These are phyloP conservation scores for Rhyzopertha dominica DNA, from an alignment of 1,140 invertebrate species.

Conservation along the genomic window DNA sequence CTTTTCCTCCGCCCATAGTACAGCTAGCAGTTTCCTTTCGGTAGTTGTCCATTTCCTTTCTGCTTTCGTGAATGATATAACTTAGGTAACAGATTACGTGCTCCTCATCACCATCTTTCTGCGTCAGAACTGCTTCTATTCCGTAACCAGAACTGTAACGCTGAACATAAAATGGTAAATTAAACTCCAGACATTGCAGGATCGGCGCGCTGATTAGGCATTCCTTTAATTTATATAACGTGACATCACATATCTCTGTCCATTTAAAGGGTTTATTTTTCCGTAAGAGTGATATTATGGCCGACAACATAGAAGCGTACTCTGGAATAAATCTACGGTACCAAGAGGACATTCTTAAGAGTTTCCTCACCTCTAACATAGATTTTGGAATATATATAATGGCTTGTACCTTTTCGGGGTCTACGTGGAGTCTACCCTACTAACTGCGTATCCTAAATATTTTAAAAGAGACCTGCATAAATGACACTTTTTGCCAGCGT, in stretches of 20 bases:
- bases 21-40: constrained; percentile 45
- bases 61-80: constrained; percentile 27
- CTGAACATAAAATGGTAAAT: constrained; percentile 23
- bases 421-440: no score
- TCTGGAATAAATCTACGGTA: constrained; percentile 18
- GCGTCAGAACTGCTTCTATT: constrained; percentile 27
- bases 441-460: no score
- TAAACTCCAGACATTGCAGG: constrained; percentile 26
- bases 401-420: no score
- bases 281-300: constrained; percentile 9
- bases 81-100: constrained; percentile 30
- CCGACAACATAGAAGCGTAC: not conserved
- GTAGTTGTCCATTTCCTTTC: constrained; percentile 45
- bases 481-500: not conserved
- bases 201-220: constrained; percentile 21
- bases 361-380: no score
- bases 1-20: constrained; percentile 44
- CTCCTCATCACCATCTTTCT: constrained; percentile 20
- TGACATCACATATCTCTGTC: constrained; percentile 10
- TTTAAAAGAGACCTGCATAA: no score
- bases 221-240: constrained; percentile 24
- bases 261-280: constrained; percentile 19
- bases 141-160: constrained; percentile 21
- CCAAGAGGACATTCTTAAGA: constrained; percentile 13
- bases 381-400: no score